Evolutionary conservation across 2,113 vertebrate species (phyloP), one percentile per base, ranked within the genome.

Genomic region (Tricholaema leucomelas): DNA sequence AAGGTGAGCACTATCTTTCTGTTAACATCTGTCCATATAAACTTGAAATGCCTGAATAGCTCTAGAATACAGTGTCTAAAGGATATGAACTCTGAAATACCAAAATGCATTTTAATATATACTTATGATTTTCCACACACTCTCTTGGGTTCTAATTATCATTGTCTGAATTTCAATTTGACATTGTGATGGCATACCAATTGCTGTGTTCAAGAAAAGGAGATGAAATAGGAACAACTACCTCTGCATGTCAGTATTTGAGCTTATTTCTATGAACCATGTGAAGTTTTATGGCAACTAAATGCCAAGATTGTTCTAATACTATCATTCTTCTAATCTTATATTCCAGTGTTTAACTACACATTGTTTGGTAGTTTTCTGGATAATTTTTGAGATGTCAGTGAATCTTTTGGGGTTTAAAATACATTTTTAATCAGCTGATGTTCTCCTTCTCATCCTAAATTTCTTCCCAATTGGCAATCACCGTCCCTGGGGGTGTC

Each of bases 371-470:
- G 5, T 65, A 42, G 3, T 55, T 54, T 35, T 13, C 8, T 80
- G 31, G 15, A 18, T 23, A 36, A 20, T 33, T 64, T 78, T 78
- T 48, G 12, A 74, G 17, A 52, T 48, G 28, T 54, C 19, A 28
- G 2, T 2, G 1, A 78, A 9, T 4, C 18, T 83, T 72, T 38
- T 2, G 0, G 25, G 7, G 21, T 69, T 20, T 54, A 8, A 35
- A 60, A n/a, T 6, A 33, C 3, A 12, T 31, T 72, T 78, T 81
- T 69, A 72, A 87, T 38, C 13, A 9, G 9, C n/a, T 88, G 80
- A 66, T 2, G 70, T 72, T 56, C 17, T 71, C 16, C 8, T 58
- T 74, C n/a, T 82, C 36, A 82, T 35, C 1, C 8, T 80, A 63
- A 44, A 50, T 76, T 88, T 31, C 8, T 76, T 73, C 42, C 60